Evolutionary conservation across 1,140 invertebrate genomes (phyloP), one percentile per base, ranked within the genome.

Genomic region (Leguminivora glycinivorella): DNA sequence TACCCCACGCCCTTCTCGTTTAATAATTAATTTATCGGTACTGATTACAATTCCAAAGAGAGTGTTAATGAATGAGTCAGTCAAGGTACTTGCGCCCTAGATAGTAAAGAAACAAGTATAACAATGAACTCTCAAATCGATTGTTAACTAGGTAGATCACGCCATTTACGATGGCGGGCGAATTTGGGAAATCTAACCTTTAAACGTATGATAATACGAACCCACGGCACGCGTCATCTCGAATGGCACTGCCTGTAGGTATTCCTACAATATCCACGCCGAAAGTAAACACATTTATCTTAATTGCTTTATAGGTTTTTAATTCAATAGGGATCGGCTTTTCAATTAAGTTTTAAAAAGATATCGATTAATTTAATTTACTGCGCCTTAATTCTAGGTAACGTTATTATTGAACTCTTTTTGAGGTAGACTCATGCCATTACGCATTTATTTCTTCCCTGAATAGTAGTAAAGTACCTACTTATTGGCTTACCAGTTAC

Each of bases 11-110:
- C 12, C 31, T 10, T 38, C 12, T 34, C 10, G 25, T 70, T 70
- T 10, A 26, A 6, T 70, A 25, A 17, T 70, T 22, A 19, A 70
- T 38, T 38, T 38, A 12, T 29, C 31, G 17, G 68, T 24, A 58
- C 24, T 67, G 17, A 70, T 34, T 26, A 12, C n/a, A 47, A 47
- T 47, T 17, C 4, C n/a, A 47, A 17, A 47, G 40, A 43, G 43
- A 12, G 43, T 47, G 14, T 17, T 47, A 38, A 38, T 38, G 1
- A 47, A 47, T 47, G 43, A 47, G 43, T n/a, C 43, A 47, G 1
- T 47, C n/a, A 47, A 47, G 43, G 43, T 47, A 17, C n/a, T 47
- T n/a, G n/a, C 17, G 43, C 43, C 43, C 43, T 17, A 47, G 43
- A 47, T 47, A n/a, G 43, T 47, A 38, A 38, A 0, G 34, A 38